These are phyloP conservation scores for Nephrotoma guestfalica DNA, from an alignment of 2,888 invertebrate genomes.

Conservation along the genomic window DNA sequence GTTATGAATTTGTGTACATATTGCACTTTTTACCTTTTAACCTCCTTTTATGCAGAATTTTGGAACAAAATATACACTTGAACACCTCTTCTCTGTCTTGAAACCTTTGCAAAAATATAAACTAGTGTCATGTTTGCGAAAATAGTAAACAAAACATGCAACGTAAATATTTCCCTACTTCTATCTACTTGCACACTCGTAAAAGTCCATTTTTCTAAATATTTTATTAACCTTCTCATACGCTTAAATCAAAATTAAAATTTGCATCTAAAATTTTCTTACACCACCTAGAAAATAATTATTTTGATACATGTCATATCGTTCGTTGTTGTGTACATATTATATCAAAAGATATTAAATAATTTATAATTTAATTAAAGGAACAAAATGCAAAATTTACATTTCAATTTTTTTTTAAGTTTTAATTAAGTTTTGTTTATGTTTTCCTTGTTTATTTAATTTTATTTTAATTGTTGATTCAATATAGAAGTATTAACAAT, in stretches of 20 bases:
- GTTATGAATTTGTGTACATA: no score
- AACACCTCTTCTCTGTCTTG: background rate
- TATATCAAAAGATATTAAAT: background rate
- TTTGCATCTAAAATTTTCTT: background rate
- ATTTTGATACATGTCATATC: background rate
- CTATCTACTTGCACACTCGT: background rate
- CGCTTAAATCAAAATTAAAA: background rate
- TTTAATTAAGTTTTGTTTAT: background rate
- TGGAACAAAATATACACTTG: background rate
- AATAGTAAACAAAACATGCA: background rate
- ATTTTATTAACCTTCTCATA: background rate
- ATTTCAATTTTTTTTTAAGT: background rate
- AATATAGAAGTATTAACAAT: no score
- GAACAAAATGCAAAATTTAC: background rate
- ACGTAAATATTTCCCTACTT: background rate
- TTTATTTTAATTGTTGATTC: background rate
- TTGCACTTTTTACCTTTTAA: no score
- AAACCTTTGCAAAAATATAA: background rate
- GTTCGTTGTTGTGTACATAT: background rate
- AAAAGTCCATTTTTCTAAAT: background rate
- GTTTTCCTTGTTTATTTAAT: background rate
- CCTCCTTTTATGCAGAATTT: no score
- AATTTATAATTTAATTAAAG: background rate
- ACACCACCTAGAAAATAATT: background rate
- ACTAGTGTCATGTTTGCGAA: background rate